Conservation (phyloP, 35 echinoderm and acorn worm genomes). For the Eucidaris tribuloides region DNA sequence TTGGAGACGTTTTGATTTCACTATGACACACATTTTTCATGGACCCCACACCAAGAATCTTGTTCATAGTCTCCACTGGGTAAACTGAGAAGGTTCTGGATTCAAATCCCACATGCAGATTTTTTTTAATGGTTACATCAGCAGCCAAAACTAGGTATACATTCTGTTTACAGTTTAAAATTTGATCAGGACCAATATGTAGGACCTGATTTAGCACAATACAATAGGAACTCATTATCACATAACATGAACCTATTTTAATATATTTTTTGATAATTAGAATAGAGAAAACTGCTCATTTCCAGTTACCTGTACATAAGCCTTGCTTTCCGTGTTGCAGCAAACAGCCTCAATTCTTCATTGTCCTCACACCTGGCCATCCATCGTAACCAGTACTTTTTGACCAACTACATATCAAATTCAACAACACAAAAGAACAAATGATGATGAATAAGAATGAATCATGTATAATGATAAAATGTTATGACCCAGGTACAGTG, state of each 20-base stretch:
- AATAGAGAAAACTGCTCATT: background rate
- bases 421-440: background rate
- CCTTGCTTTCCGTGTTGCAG: conserved; percentile 46
- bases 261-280: too few species aligned
- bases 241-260: too few species aligned
- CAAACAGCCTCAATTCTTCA: conserved; percentile 46
- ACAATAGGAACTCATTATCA: background rate
- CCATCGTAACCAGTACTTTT: conserved; percentile 22
- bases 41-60: too few species aligned
- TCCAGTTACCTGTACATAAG: conserved; percentile 15
- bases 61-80: too few species aligned
- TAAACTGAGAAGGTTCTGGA: too few species aligned
- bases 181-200: background rate
- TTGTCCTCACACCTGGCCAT: conserved; percentile 48
- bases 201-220: background rate
- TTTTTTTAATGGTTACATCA: background rate
- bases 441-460: background rate
- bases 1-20: too few species aligned
- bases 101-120: too few species aligned
- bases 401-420: background rate
- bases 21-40: too few species aligned
- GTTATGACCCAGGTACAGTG: too few species aligned
- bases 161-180: background rate
- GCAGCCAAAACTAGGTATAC: background rate
- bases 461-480: background rate